phyloP scores from a whole-genome alignment of 2,888 invertebrate genomes.

The Iphiclides podalirius region DNA sequence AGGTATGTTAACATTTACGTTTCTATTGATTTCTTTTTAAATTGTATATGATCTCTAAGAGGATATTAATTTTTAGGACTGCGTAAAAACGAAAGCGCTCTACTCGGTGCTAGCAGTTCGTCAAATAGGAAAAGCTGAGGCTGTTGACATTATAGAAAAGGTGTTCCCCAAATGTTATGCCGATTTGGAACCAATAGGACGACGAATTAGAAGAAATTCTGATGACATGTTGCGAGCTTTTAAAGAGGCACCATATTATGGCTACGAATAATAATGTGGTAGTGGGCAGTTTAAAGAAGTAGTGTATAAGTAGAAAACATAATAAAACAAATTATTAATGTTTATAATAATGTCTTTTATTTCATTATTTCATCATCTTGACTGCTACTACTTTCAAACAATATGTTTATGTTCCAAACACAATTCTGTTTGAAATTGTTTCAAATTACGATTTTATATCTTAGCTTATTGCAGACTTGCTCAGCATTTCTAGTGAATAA shows the following conservation, averaged over 20 bases:
- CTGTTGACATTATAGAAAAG: conserved; percentile 87
- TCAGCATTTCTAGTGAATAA: background rate
- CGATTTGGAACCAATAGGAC: conserved; percentile 95
- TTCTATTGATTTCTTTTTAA: background rate
- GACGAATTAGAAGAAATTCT: conserved; percentile 87
- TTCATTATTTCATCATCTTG: conserved; percentile 57
- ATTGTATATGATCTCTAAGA: conserved; percentile 1
- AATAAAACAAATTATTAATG: conserved; percentile 53
- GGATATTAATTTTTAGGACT: conserved; percentile 82
- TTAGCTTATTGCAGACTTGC: conserved; percentile 1
- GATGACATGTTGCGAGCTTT: conserved; percentile 88
- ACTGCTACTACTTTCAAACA: conserved; percentile 52
- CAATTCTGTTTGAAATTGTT: conserved; percentile 52
- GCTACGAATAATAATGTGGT: conserved; percentile 81
- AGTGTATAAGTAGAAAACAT: conserved; percentile 27
- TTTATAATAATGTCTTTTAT: conserved; percentile 80
- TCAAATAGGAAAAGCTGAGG: conserved; percentile 85
- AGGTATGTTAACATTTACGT: conserved; percentile 70
- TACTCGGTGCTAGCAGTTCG: conserved; percentile 91
- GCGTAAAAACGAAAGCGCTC: conserved; percentile 93
- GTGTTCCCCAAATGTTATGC: conserved; percentile 95
- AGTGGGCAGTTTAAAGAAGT: conserved; percentile 16
- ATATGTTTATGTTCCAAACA: no score
- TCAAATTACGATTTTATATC: conserved; percentile 2
- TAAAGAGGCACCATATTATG: conserved; percentile 87